Evolutionary conservation across 2,797 vertebrate species (phyloP).

Genomic region (Mus spretus): DNA sequence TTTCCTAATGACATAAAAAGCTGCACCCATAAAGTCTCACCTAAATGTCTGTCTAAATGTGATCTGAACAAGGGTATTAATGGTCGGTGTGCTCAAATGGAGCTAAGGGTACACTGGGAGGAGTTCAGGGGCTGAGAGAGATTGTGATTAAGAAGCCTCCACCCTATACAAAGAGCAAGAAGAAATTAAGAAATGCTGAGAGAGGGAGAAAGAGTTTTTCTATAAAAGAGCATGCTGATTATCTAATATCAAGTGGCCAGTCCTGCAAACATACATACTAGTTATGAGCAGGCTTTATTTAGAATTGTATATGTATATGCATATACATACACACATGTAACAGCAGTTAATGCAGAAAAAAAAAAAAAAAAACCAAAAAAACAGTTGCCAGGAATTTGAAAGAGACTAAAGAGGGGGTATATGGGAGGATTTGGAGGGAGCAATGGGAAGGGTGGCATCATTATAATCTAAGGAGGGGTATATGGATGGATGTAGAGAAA

Average conservation of each 20-base stretch:
- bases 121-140: background rate
- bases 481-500: no score
- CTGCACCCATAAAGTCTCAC: no score
- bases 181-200: background rate
- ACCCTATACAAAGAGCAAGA: no score
- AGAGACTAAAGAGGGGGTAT: no score
- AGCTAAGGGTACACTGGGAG: background rate
- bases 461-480: background rate
- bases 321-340: background rate
- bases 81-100: accelerated
- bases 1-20: background rate
- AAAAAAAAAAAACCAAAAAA: no score
- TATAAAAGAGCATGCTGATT: no score
- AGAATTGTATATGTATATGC: background rate
- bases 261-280: background rate
- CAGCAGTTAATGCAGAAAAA: background rate
- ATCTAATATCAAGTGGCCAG: background rate
- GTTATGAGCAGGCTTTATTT: background rate
- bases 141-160: background rate
- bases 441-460: background rate
- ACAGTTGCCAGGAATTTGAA: background rate
- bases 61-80: background rate
- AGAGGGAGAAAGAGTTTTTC: background rate
- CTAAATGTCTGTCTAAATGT: no score
- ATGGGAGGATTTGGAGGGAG: background rate